Evolutionary conservation across 2,113 vertebrate genomes (phyloP).

Genomic region (Proterorhinus semilunaris): DNA sequence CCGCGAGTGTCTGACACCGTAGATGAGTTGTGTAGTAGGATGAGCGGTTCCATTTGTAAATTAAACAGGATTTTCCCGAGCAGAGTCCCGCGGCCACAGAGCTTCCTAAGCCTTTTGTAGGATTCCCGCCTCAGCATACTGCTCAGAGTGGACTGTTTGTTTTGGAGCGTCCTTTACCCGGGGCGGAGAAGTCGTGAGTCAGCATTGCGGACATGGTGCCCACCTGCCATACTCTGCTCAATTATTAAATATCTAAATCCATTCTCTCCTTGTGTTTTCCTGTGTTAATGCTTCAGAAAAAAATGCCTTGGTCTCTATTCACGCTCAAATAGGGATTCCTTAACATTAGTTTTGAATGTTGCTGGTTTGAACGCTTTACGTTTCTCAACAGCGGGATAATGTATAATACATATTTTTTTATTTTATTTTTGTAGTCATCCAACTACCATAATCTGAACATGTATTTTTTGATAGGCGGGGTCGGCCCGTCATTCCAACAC

Average conservation of each 20-base stretch:
- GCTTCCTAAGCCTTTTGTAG: conserved; percentile 72
- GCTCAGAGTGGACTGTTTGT: conserved; percentile 67
- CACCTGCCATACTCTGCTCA: conserved; percentile 63
- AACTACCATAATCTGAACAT: conserved; percentile 6
- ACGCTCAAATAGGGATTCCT: not conserved
- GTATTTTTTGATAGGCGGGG: too few relatives aligned
- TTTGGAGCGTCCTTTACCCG: conserved; percentile 68
- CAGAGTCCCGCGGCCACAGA: conserved; percentile 68
- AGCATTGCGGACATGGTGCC: conserved; percentile 56
- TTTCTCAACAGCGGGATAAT: too few relatives aligned
- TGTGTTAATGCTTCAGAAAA: conserved; percentile 52
- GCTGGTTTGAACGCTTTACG: too few relatives aligned
- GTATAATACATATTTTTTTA: too few relatives aligned
- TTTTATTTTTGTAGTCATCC: too few relatives aligned
- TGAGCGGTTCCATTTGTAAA: conserved; percentile 59
- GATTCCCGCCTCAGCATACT: conserved; percentile 73
- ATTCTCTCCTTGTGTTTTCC: conserved; percentile 54
- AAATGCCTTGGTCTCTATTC: conserved; percentile 14
- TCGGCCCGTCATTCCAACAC: too few relatives aligned
- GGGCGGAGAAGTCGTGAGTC: conserved; percentile 68
- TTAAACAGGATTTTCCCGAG: conserved; percentile 80
- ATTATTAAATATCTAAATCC: conserved; percentile 63
- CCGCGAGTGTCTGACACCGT: conserved; percentile 31
- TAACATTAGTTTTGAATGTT: too few relatives aligned
- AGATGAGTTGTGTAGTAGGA: conserved; percentile 35